Base-by-base conservation (phyloP, 2,113 vertebrate genomes). In the Eurystomus gularis region DNA sequence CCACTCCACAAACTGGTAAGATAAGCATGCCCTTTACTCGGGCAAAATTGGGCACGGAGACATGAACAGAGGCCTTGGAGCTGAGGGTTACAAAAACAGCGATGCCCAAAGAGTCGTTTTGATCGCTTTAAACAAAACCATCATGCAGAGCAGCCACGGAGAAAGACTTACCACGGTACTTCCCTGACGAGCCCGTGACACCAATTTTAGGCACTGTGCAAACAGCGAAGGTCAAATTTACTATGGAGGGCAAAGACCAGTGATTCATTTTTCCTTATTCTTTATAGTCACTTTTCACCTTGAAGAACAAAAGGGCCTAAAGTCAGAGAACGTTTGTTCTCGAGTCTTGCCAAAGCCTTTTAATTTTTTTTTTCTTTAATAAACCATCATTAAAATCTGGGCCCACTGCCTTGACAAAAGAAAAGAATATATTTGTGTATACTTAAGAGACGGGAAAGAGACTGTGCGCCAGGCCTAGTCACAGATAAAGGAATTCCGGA, bases 401-500 rank as follows among this genome's bases (percentile, higher is more conserved):
- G 86, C 60, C 87, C 77, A 49, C 5, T 89, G 92, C 92, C 83
- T 94, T 68, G 69, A 92, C 92, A 86, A 93, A 96, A 96, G 95
- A 95, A 96, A 97, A 93, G 84, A 96, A 95, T 91, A 92, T 86
- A 94, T 95, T 96, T 88, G 78, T 97, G 95, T 97, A 94, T 82
- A 87, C 94, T 97, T 94, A 82, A 89, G 97, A 82, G 88, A 97
- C 88, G 60, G 98, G 98, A 98, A 98, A 91, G 92, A 55, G 86
- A 17, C 90, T 57, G 85, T 96, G 86, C 44, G 83, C 79, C 82
- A 96, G 93, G 82, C 70, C 96, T 62, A 91, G 77, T 86, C 93
- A 88, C 92, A 98, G 97, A 98, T 97, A 93, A 97, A 98, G 98
- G 98, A 99, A 98, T 99, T 99, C 98, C 98, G 95, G 94, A 96